phyloP scores from a whole-genome alignment of 2,113 vertebrate genomes.

The Protobothrops flavoviridis region DNA sequence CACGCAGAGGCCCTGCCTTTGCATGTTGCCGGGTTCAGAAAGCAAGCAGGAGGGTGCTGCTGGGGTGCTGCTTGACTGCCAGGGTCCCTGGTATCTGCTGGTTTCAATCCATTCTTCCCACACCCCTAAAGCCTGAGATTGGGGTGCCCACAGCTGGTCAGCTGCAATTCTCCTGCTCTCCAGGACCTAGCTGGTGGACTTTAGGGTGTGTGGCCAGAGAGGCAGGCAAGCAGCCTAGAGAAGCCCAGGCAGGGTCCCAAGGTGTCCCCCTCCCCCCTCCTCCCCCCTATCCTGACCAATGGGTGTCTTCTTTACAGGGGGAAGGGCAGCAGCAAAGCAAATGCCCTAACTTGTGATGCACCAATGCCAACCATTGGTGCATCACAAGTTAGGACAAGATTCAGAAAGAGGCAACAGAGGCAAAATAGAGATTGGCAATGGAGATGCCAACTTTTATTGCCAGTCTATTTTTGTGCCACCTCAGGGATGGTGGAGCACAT shows the following conservation, averaged over 20 bases:
- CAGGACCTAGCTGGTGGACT: background rate
- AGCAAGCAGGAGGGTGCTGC: no score
- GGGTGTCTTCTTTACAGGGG: background rate
- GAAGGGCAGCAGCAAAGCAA: background rate
- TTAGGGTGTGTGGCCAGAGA: background rate
- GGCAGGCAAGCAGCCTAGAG: background rate
- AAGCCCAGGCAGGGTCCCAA: background rate
- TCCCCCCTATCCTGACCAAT: no score
- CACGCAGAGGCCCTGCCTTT: no score
- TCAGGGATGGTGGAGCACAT: background rate
- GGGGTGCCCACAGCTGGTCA: background rate
- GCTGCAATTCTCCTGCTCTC: background rate
- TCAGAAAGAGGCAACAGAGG: background rate
- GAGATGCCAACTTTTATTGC: background rate
- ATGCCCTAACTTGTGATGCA: no score
- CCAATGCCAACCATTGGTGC: background rate
- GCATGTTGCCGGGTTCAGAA: no score
- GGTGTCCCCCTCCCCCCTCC: accelerated
- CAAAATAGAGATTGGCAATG: background rate
- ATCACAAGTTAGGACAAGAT: background rate
- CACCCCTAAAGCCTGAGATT: background rate
- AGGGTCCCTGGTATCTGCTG: no score
- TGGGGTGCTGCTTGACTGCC: background rate
- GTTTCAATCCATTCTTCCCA: background rate
- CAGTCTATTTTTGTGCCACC: background rate